These are phyloP conservation scores for Oreochromis mossambicus DNA, from an alignment of 2,797 vertebrate species.

Conservation along the genomic window DNA sequence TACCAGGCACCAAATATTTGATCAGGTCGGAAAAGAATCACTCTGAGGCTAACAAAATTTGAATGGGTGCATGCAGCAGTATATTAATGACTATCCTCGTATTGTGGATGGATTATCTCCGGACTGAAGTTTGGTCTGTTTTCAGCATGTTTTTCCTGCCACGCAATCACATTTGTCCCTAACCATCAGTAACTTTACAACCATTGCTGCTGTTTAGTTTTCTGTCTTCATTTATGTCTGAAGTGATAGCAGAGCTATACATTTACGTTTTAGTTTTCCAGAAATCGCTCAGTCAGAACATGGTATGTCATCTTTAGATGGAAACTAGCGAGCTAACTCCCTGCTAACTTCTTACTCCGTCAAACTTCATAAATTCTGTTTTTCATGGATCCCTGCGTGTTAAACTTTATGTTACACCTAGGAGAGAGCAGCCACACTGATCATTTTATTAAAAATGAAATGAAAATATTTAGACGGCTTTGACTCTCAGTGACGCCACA, in stretches of 20 bases:
- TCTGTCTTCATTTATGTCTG: no score
- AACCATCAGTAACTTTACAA: no score
- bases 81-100: neutral
- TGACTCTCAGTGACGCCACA: neutral
- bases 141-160: neutral
- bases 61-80: neutral
- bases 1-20: neutral
- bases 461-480: neutral
- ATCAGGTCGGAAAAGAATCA: neutral
- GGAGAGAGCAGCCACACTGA: neutral
- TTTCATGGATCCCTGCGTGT: neutral
- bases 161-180: neutral
- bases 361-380: neutral
- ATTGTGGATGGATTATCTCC: neutral
- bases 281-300: neutral
- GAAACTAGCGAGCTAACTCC: neutral
- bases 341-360: neutral
- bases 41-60: neutral
- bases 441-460: neutral
- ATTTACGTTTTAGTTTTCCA: neutral
- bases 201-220: no score
- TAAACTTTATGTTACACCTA: neutral
- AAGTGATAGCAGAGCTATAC: no score
- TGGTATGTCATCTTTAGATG: neutral
- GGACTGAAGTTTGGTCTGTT: neutral